A percentile compares a stretch with the other conserved stretches of the same genome.
Conservation (phyloP, 2,888 invertebrate species). For the Miltochrista miniata region DNA sequence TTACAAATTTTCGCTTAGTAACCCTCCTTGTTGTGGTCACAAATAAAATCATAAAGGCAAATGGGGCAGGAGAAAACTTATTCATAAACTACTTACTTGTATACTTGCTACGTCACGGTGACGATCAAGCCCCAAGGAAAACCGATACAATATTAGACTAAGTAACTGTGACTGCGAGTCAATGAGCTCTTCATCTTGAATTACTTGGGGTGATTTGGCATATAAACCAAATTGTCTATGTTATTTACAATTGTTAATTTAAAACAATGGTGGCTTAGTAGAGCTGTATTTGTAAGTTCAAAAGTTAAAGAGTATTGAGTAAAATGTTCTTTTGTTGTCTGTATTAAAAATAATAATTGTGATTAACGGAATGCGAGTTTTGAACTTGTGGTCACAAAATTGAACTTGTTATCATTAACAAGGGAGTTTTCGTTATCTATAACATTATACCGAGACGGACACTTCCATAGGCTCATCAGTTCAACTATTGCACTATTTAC, state of each 20-base stretch:
- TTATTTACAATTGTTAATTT: neutral
- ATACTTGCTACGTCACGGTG: conserved; percentile 10
- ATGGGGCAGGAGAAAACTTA: conserved; percentile 7
- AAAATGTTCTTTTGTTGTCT: too few relatives aligned
- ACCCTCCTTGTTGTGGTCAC: conserved; percentile 10
- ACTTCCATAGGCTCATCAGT: too few relatives aligned
- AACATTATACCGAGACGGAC: too few relatives aligned
- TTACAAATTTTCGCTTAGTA: conserved; percentile 4
- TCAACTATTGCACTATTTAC: too few relatives aligned
- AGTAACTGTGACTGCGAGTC: conserved; percentile 12
- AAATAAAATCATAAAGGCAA: conserved; percentile 13
- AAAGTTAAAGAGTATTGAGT: too few relatives aligned
- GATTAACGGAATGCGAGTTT: too few relatives aligned
- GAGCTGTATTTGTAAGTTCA: neutral
- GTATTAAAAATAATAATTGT: too few relatives aligned
- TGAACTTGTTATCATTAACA: too few relatives aligned
- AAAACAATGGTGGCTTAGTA: neutral
- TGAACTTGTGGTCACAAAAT: too few relatives aligned
- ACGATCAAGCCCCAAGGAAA: conserved; percentile 9
- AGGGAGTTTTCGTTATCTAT: too few relatives aligned
- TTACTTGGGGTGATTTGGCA: neutral
- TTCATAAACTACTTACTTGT: conserved; percentile 17
- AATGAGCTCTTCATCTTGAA: conserved; percentile 9
- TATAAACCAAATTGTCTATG: neutral
- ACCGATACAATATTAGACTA: conserved; percentile 12